Conservation (phyloP, 2,888 invertebrate species). For the Acheta domesticus region DNA sequence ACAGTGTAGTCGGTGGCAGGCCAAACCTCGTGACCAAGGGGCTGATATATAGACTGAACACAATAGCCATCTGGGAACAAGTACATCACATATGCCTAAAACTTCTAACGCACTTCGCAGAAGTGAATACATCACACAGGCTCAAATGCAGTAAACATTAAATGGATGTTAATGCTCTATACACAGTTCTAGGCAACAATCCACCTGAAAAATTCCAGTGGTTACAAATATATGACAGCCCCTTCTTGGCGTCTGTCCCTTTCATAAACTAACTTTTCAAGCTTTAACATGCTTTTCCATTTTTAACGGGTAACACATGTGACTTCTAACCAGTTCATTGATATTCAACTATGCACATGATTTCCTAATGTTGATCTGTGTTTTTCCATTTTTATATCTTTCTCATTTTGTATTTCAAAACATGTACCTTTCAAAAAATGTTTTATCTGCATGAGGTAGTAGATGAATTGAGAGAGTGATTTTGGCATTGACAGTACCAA, state of each 20-base stretch:
- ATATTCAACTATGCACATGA: background rate
- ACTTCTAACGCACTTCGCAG: no score
- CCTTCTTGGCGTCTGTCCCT: background rate
- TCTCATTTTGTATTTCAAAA: constrained; percentile 18
- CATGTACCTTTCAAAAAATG: background rate
- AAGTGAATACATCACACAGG: no score
- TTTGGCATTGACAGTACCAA: constrained; percentile 26
- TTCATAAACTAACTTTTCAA: background rate
- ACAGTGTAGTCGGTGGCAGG: background rate
- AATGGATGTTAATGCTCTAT: no score
- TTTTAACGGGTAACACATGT: constrained; percentile 6
- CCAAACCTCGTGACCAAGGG: background rate
- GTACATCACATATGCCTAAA: no score
- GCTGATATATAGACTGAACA: no score
- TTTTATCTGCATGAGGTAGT: constrained; percentile 32
- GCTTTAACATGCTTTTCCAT: background rate
- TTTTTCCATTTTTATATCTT: constrained; percentile 18
- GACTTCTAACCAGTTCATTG: constrained; percentile 1
- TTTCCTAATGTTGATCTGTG: background rate
- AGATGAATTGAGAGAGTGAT: constrained; percentile 28
- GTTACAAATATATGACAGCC: no score
- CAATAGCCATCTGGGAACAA: no score
- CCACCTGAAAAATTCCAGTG: no score
- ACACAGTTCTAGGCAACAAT: no score
- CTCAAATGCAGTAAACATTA: no score